Percentiles rank a stretch among this genome's conserved stretches.
Conservation (phyloP, 2,113 vertebrate genomes). For the Guaruba guarouba region DNA sequence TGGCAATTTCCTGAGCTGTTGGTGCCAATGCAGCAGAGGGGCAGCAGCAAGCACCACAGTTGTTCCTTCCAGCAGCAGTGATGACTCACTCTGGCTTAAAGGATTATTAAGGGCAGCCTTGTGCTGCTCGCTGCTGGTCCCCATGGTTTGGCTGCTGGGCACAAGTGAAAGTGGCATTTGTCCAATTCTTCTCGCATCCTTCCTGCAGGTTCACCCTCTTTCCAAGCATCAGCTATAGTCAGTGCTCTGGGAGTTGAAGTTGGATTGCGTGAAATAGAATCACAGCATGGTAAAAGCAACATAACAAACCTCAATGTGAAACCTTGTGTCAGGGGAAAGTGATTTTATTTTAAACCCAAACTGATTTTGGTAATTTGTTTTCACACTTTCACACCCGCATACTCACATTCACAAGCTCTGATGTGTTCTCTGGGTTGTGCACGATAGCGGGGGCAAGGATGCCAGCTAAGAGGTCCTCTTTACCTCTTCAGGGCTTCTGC, state of each 20-base stretch:
- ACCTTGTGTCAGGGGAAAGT: too few species aligned
- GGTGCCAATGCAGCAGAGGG: rapidly evolving
- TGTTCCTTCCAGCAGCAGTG: background rate
- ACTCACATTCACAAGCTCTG: background rate
- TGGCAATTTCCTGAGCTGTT: background rate
- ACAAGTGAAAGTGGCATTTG: background rate
- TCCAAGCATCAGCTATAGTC: background rate
- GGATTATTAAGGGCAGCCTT: rapidly evolving
- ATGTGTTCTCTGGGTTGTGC: too few species aligned
- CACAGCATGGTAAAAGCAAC: rapidly evolving
- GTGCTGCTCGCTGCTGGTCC: background rate
- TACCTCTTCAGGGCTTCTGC: rapidly evolving
- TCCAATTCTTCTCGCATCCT: background rate
- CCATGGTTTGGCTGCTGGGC: background rate
- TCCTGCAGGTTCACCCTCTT: background rate
- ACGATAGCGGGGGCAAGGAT: rapidly evolving
- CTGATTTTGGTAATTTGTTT: background rate
- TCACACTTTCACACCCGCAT: rapidly evolving
- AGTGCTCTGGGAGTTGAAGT: rapidly evolving
- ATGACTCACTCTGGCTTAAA: rapidly evolving
- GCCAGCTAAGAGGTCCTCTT: rapidly evolving
- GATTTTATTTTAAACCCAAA: background rate
- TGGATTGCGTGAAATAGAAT: background rate
- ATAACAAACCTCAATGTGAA: background rate
- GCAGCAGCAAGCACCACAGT: rapidly evolving